Base-by-base conservation (phyloP, 2,113 vertebrate genomes). In the Phyllopteryx taeniolatus region DNA sequence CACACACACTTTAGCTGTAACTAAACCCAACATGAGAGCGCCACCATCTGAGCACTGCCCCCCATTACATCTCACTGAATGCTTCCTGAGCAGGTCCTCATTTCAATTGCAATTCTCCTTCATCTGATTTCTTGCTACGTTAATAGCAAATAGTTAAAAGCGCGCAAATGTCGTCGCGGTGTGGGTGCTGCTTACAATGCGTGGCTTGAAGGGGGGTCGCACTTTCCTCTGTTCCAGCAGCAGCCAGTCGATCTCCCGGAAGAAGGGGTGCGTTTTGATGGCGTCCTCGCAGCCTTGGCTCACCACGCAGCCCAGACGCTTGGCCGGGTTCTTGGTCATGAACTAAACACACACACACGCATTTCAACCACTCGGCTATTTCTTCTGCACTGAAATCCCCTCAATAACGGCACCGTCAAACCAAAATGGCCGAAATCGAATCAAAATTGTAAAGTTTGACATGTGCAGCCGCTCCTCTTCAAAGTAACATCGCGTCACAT, bases 211-310 rank as follows among this genome's bases (percentile, higher is more conserved):
- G 76, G 97, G 98, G 0, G 98, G 97, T 85, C 97, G 97, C 92
- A 99, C 94, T 91, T 96, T 98, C 84, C 95, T 94, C 91, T 98
- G 97, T 79, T 99, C 98, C 91, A 99, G 92, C 84, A 97, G 93
- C 49, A 93, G 91, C 98, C 98, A 99, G 93, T 99, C 98, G 14
- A 99, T 99, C 84, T 99, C 98, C 83, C 95, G 95, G 93, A 99
- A 99, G 91, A 99, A 99, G 0, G 96, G 88, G 76, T 99, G 98
- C 73, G 95, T 94, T 87, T 95, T 96, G 85, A 99, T 99, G 13
- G 97, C 97, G 0, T 99, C 97, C 87, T 99, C 98, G 1, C 95
- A 94, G 0, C 95, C 97, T 71, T 98, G 96, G 4, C 91, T 93
- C 0, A 95, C 93, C 90, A 99, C 96, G 5, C 98, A 99, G 84